Base-by-base conservation (phyloP, 2,797 vertebrate species). In the Syndactyla subalaris region DNA sequence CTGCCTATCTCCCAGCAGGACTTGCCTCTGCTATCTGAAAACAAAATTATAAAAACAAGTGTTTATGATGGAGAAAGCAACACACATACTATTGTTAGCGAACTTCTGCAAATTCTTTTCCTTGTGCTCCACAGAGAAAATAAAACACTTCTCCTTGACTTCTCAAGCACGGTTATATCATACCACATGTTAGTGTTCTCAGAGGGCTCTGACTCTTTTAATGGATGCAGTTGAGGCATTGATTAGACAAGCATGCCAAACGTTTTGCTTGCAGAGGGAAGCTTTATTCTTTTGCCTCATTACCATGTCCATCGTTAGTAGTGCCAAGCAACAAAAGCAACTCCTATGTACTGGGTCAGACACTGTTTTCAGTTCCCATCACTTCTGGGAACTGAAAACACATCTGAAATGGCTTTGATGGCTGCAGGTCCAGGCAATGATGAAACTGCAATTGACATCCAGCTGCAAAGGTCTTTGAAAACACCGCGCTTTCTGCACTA, bases 1-100 rank as follows among this genome's bases (percentile, higher is more conserved):
- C 83, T 92, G 92, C 55, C 29, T 90, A 10, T 77, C 67, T 93
- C 92, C 86, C 78, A 92, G 89, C 75, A 80, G 85, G 91, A 59
- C 22, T 88, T 81, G 89, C 51, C 73, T 58, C 70, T 93, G 57
- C 49, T 78, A 4, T 65, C 51, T 92, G 85, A 86, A 93, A 90
- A 55, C 74, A 81, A 88, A 95, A 77, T 43, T 29, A 46, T 72
- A 55, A 92, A 96, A 86, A 38, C 52, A 46, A 93, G 68, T 30
- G 63, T 81, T 93, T 81, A 39, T 41, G 63, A 41, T 14, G 34
- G 79, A 83, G 86, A 71, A 95, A 93, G 41, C 22, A 86, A 13
- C 34, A 32, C 20, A 55, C 2, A 0, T 13, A 14, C 9, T 32
- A 49, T 34, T 85, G 58, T 41, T 27, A 54, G 29, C 24, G 55